phyloP scores from a whole-genome alignment of 30 jellyfish, hydroid and myxozoan genomes.

The Nemopilema nomurai region DNA sequence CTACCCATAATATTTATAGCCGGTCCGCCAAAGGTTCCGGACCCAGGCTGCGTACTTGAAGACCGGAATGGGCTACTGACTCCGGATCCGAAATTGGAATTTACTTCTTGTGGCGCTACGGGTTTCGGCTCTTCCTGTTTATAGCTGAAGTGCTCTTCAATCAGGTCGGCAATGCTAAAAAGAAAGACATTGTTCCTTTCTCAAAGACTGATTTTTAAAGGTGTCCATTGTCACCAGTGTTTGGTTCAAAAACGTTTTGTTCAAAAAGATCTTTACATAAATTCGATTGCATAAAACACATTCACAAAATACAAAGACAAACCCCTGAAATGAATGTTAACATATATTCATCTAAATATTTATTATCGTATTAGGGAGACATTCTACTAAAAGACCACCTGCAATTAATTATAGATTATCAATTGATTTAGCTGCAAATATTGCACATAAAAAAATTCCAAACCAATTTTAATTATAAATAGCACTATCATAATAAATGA shows the following conservation, averaged over 20 bases:
- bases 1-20: slow-evolving; percentile 79
- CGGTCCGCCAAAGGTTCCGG: slow-evolving; percentile 85
- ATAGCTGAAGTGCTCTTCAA: slow-evolving; percentile 11
- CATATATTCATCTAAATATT: too few relatives aligned
- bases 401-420: too few relatives aligned
- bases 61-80: slow-evolving; percentile 62
- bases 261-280: neutral
- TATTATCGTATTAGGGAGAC: too few relatives aligned
- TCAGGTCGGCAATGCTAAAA: slow-evolving; percentile 21
- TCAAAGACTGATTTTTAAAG: too few relatives aligned
- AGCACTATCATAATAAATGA: too few relatives aligned
- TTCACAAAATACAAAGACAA: too few relatives aligned
- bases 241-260: neutral
- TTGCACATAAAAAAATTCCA: too few relatives aligned
- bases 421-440: too few relatives aligned
- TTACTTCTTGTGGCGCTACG: neutral
- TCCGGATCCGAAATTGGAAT: slow-evolving; percentile 34
- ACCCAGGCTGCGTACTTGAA: slow-evolving; percentile 53
- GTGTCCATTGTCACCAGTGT: too few relatives aligned
- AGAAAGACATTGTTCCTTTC: neutral
- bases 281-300: neutral
- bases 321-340: too few relatives aligned
- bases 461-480: too few relatives aligned
- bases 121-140: slow-evolving; percentile 17
- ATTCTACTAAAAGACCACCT: too few relatives aligned